Evolutionary conservation across 2,888 invertebrate genomes (phyloP), one percentile per base, ranked within the genome.

Genomic region (Physocephala rufipes): DNA sequence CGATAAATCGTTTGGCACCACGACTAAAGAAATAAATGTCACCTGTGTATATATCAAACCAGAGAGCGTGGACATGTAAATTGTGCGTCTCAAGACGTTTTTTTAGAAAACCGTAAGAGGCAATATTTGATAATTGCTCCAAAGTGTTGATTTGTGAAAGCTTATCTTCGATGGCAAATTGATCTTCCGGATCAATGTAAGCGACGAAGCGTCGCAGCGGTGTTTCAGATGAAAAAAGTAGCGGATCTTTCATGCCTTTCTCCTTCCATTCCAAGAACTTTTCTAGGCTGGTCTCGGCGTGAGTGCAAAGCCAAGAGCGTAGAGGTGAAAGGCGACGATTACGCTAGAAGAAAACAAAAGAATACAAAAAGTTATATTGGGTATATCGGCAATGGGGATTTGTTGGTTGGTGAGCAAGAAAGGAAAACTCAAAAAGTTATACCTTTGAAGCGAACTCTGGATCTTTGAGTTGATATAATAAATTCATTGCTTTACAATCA

Each of bases 31-130:
- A 95, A 85, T 95, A 96, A 80, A 98, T 94, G 85, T 97, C 96
- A 0, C 97, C 98, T 0, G 96, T 95, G 83, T 97, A 97, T 84
- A 99, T 95, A 84, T 98, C 98, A 84, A 98, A 97, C 98, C 98
- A 99, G 51, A 99, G 87, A 0, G 97, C 98, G 81, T 96, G 96
- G 76, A 97, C 93, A 80, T 95, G 94, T 55, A 96, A 88, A 82
- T 95, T 91, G 78, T 95, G 92, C 58, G 89, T 90, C 83, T 94
- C 91, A 19, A 97, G 87, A 1, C 95, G 90, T 74, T 91, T 91
- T 81, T 93, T 93, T 49, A 97, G 87, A 87, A 97, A 96, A 53
- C 95, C 94, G 82, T 97, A 96, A 16, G 95, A 96, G 2, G 96
- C 94, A 62, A 97, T 91, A 84, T 97, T 96, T 84, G 96, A 95